Base-by-base conservation (phyloP, 2,113 vertebrate species). In the Amblyopsis rosae region DNA sequence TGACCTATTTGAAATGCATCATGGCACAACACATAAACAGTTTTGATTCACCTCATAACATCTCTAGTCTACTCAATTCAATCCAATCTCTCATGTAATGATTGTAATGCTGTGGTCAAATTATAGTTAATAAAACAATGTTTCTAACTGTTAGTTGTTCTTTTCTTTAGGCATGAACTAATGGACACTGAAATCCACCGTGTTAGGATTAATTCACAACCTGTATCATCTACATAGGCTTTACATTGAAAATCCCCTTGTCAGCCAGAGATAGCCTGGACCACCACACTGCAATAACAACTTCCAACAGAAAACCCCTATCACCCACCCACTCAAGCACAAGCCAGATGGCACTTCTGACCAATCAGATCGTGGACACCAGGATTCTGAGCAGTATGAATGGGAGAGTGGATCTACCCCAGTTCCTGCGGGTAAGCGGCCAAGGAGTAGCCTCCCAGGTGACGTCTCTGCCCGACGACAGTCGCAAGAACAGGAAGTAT, bases 401-500 rank as follows among this genome's bases (percentile, higher is more conserved):
- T 0, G 96, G 98, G 32, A 92, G 96, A 2, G 95, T 96, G 59
- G 98, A 99, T 70, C 92, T 99, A 67, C 98, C 98, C 80, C 97
- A 98, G 86, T 99, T 99, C 90, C 86, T 99, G 63, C 96, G 98
- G 15, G 96, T 95, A 54, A 95, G 97, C 75, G 98, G 96, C 90
- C 91, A 96, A 46, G 96, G 95, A 80, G 94, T 98, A 15, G 95
- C 95, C 89, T 95, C 96, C 19, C 97, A 98, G 85, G 95, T 96
- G 89, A 96, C 93, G 0, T 95, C 96, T 61, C 93, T 94, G 16
- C 95, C 98, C 87, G 97, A 99, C 0, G 98, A 99, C 2, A 95
- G 91, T 54, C 94, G 96, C 76, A 99, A 97, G 86, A 98, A 98
- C 88, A 92, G 97, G 9, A 99, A 99, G 91, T 99, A 99, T 78